Evolutionary conservation across 1,140 invertebrate species (phyloP), one percentile per base, ranked within the genome.

Genomic region (Homarus americanus): DNA sequence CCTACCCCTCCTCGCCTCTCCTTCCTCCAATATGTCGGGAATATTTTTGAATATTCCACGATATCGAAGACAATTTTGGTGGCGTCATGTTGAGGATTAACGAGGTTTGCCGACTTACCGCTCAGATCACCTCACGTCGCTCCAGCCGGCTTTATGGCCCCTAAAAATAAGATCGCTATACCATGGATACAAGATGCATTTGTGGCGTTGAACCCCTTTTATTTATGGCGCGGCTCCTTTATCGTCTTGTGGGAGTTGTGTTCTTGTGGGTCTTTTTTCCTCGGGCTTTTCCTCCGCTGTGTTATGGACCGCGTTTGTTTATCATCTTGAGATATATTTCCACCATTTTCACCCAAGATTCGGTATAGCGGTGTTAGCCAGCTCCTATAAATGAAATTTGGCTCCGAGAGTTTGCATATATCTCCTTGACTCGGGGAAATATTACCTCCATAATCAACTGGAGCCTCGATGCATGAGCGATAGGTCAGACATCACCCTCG

Each of bases 21-120:
- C 49, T 1, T 24, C 15, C n/a, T 17, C 40, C 53, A 58, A 12
- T 69, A 69, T 32, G n/a, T 9, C 24, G n/a, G n/a, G 63, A 69
- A 53, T 38, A 36, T 58, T 58, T 63, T 34, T n/a, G 79, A 82
- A 82, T 58, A 58, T 24, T 82, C 79, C 32, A 7, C 49, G 24
- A 36, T 82, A 58, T 82, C 79, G 79, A 38, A n/a, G 79, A 82
- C 79, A 82, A 82, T 82, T 82, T 82, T 63, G 44, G 38, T 38
- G 63, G 41, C 79, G 79, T 82, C 79, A 82, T 53, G n/a, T 58
- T 34, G 79, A 44, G 79, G 79, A 82, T 82, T 53, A 82, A 82
- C 28, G 79, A 82, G 79, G 79, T 82, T 58, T 82, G 79, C 32
- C 36, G 79, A 63, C 28, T 82, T 82, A 41, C 75, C 44, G 44